These are phyloP conservation scores for Hydropotes inermis DNA, from an alignment of 2,113 vertebrate genomes.

Conservation along the genomic window DNA sequence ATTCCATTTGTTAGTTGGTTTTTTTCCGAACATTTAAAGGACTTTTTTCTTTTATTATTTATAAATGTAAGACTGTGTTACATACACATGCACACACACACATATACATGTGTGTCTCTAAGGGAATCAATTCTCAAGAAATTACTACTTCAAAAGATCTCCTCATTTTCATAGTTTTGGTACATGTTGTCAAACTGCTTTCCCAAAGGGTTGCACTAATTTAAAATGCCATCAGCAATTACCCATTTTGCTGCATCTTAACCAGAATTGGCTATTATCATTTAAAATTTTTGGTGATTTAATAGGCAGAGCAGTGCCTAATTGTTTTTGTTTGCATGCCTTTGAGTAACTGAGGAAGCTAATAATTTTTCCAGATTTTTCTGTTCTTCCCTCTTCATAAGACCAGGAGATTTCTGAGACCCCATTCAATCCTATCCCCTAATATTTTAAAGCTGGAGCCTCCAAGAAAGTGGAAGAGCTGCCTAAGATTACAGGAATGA, in stretches of 20 bases:
- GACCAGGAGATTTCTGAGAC: not conserved
- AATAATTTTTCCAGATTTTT: not conserved
- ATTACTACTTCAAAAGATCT: not conserved
- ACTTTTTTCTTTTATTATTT: not conserved
- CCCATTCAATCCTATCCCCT: not conserved
- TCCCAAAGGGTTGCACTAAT: not conserved
- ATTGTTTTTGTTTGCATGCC: constrained; percentile 17
- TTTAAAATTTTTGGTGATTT: not conserved
- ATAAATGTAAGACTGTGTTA: not conserved
- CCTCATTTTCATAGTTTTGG: not conserved
- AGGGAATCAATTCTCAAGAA: not conserved
- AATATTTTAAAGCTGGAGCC: not conserved
- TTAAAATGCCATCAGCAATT: not conserved
- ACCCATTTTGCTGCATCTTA: not conserved
- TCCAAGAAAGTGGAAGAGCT: not conserved
- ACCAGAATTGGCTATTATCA: constrained; percentile 5
- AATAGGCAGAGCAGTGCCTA: not conserved
- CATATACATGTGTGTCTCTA: not conserved
- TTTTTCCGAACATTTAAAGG: not conserved
- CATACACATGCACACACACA: not conserved
- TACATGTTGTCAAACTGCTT: not conserved
- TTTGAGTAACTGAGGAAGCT: not conserved
- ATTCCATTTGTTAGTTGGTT: not conserved
- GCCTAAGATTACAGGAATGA: not conserved
- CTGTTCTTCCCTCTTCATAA: not conserved